phyloP scores from a whole-genome alignment of 2,797 vertebrate species.

The Macroramphosus scolopax region DNA sequence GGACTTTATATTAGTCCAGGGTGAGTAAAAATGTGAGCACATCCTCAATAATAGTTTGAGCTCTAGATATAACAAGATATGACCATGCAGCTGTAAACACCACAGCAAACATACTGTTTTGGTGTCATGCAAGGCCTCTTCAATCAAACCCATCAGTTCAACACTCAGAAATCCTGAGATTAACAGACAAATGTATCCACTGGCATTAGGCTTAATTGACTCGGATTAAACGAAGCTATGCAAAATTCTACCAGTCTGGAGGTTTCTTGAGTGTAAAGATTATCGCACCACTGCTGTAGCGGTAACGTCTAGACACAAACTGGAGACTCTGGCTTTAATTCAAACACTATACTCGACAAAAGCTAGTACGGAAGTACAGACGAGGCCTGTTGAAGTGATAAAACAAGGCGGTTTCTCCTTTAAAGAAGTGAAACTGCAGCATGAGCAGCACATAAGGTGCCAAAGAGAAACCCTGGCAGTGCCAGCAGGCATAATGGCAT shows the following conservation, averaged over 20 bases:
- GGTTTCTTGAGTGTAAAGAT: no score
- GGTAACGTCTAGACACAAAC: no score
- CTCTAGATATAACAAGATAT: no score
- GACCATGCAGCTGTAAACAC: no score
- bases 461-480: conserved; percentile 45
- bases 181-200: conserved; percentile 3
- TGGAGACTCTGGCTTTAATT: conserved; percentile 8
- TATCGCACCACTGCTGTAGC: no score
- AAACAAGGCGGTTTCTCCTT: conserved; percentile 31
- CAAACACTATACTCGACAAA: conserved; percentile 6
- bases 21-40: no score
- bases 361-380: background rate
- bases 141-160: background rate
- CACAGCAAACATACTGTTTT: no score
- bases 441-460: conserved; percentile 57
- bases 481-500: conserved; percentile 68
- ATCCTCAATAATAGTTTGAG: no score
- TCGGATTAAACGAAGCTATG: background rate
- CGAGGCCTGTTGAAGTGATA: background rate
- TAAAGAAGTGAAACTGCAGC: conserved; percentile 42
- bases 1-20: no score
- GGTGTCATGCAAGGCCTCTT: no score
- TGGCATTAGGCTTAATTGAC: conserved; percentile 6
- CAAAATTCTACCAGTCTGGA: background rate
- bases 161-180: conserved; percentile 2